Conservation (phyloP, 2,888 invertebrate genomes). For the Lissocephala sabroskyi region DNA sequence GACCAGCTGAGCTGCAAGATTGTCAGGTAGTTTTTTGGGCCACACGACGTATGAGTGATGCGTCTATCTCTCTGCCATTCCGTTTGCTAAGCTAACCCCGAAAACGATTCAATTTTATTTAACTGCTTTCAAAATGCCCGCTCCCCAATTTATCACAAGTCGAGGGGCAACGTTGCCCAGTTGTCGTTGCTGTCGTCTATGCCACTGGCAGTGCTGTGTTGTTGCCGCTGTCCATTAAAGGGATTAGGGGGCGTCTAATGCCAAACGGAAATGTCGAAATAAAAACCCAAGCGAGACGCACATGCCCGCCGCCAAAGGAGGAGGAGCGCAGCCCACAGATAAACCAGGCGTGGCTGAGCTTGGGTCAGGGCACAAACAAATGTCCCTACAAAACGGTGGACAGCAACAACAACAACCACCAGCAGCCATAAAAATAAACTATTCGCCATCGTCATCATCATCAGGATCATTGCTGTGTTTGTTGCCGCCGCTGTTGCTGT, state of each 20-base stretch:
- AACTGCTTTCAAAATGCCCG: conserved; percentile 16
- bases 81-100: conserved; percentile 3
- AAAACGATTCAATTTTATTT: conserved; percentile 17
- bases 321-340: too few species aligned
- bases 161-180: neutral
- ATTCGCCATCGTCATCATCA: too few species aligned
- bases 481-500: neutral
- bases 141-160: neutral
- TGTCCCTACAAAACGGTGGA: too few species aligned
- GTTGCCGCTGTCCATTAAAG: conserved; percentile 20
- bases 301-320: too few species aligned
- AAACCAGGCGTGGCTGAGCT: too few species aligned
- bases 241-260: conserved; percentile 24
- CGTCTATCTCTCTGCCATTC: conserved; percentile 10
- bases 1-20: neutral
- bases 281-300: neutral
- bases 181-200: neutral
- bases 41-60: conserved; percentile 22
- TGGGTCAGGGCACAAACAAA: too few species aligned
- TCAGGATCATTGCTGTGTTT: neutral
- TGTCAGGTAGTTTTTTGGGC: neutral
- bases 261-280: conserved; percentile 7
- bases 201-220: neutral
- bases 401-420: neutral
- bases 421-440: neutral